A percentile compares a stretch with the other conserved stretches of the same genome.
Conservation (phyloP, 2,797 vertebrate species). For the Sebastes goodei region DNA sequence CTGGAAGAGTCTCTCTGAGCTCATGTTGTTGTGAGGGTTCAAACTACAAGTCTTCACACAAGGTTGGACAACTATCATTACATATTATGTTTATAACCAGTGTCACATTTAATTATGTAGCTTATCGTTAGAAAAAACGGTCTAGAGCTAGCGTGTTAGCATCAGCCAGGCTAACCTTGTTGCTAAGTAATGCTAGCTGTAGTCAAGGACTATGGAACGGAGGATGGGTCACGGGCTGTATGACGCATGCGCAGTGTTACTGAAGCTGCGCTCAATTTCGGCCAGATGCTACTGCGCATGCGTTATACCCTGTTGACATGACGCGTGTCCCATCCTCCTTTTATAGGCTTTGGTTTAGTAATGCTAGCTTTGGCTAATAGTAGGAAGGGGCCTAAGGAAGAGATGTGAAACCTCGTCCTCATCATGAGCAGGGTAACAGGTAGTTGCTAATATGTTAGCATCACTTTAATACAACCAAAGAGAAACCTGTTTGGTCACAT, state of each 20-base stretch:
- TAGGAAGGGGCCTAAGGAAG: constrained; percentile 22
- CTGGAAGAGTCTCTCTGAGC: constrained; percentile 56
- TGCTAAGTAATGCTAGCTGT: too few relatives aligned
- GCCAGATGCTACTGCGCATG: too few relatives aligned
- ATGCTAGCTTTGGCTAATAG: constrained; percentile 11
- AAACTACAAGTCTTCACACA: not conserved
- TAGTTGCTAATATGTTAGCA: not conserved
- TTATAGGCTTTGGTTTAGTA: not conserved
- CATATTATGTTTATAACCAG: not conserved
- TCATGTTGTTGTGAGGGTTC: not conserved
- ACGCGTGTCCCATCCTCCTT: too few relatives aligned
- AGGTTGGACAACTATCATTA: constrained; percentile 30
- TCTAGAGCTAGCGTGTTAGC: constrained; percentile 3
- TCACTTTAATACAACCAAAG: not conserved
- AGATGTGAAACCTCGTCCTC: not conserved
- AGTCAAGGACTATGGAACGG: not conserved
- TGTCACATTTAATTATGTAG: not conserved
- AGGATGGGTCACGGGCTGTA: rapidly evolving
- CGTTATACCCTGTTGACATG: rapidly evolving
- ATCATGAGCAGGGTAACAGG: not conserved
- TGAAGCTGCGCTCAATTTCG: too few relatives aligned
- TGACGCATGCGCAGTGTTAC: too few relatives aligned
- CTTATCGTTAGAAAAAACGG: not conserved
- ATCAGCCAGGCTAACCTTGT: not conserved
- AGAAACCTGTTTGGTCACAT: too few relatives aligned